Conservation (phyloP, 2,888 invertebrate genomes). For the Hyposoter dolosus region DNA sequence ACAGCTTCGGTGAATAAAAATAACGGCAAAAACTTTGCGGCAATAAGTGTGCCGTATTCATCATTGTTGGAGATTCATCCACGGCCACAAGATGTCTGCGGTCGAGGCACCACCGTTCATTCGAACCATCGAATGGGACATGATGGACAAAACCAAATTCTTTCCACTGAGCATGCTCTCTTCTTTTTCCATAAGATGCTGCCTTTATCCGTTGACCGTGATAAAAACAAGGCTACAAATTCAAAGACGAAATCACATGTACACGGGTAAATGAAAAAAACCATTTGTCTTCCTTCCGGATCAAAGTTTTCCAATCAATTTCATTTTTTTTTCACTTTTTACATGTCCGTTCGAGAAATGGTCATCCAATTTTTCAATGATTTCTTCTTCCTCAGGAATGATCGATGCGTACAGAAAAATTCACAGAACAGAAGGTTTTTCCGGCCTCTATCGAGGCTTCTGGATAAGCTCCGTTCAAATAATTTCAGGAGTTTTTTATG, state of each 20-base stretch:
- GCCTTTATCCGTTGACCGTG: constrained; percentile 95
- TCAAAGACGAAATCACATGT: constrained; percentile 93
- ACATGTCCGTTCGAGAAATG: neutral
- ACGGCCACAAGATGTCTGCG: constrained; percentile 82
- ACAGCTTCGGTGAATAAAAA: constrained; percentile 22
- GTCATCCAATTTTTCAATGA: neutral
- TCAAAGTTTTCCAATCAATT: neutral
- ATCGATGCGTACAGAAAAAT: constrained; percentile 96
- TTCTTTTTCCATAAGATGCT: constrained; percentile 90
- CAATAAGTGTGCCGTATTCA: neutral
- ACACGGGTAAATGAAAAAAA: constrained; percentile 87
- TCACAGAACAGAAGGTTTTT: constrained; percentile 92
- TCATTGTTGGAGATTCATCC: constrained; percentile 30
- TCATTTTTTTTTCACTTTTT: neutral
- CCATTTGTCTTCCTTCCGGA: neutral
- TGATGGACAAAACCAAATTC: constrained; percentile 98
- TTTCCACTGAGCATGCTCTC: constrained; percentile 96
- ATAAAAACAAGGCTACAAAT: constrained; percentile 97
- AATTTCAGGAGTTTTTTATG: constrained; percentile 95
- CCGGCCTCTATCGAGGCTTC: constrained; percentile 97
- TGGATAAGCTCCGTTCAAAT: constrained; percentile 97
- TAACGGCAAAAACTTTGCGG: neutral
- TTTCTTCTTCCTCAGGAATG: constrained; percentile 86
- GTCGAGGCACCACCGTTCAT: constrained; percentile 88
- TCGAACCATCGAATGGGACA: constrained; percentile 97